A percentile compares a stretch with the other conserved stretches of the same genome.
phyloP scores from a whole-genome alignment of 2,888 invertebrate species.

The Meandrusa payeni region DNA sequence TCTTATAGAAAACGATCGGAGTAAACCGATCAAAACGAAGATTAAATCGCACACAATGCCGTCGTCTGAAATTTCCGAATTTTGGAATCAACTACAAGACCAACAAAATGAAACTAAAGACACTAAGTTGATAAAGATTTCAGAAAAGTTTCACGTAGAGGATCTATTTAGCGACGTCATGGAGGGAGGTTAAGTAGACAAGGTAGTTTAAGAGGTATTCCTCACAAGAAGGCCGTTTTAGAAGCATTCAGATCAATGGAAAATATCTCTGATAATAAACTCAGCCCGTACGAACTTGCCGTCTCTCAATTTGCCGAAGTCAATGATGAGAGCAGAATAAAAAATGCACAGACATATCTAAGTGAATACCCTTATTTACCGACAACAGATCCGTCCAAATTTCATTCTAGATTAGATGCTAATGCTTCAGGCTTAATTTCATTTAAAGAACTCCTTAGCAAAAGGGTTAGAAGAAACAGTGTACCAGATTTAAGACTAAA shows the following conservation, averaged over 20 bases:
- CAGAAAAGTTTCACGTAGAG: constrained; percentile 75
- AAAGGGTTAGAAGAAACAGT: constrained; percentile 66
- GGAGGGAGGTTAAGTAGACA: constrained; percentile 70
- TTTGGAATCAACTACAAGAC: constrained; percentile 60
- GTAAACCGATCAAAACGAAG: constrained; percentile 52
- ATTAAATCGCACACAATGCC: constrained; percentile 67
- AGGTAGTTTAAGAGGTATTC: constrained; percentile 76
- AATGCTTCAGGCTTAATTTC: constrained; percentile 71
- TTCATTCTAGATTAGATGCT: constrained; percentile 65
- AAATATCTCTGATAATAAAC: constrained; percentile 55
- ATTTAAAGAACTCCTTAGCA: constrained; percentile 58
- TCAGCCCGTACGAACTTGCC: constrained; percentile 65
- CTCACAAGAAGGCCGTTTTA: constrained; percentile 76
- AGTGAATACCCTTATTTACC: constrained; percentile 75
- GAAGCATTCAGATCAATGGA: constrained; percentile 77
- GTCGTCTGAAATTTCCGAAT: constrained; percentile 67
- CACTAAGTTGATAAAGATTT: constrained; percentile 66
- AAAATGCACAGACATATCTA: constrained; percentile 69
- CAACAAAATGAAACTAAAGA: constrained; percentile 36
- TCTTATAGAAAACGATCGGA: constrained; percentile 46
- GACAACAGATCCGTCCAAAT: constrained; percentile 72
- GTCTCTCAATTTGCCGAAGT: constrained; percentile 58
- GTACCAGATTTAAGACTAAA: constrained; percentile 71
- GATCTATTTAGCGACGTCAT: constrained; percentile 73
- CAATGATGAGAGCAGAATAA: constrained; percentile 51